Evolutionary conservation across 2,113 vertebrate species (phyloP).

Genomic region (Gallinago undulata): DNA sequence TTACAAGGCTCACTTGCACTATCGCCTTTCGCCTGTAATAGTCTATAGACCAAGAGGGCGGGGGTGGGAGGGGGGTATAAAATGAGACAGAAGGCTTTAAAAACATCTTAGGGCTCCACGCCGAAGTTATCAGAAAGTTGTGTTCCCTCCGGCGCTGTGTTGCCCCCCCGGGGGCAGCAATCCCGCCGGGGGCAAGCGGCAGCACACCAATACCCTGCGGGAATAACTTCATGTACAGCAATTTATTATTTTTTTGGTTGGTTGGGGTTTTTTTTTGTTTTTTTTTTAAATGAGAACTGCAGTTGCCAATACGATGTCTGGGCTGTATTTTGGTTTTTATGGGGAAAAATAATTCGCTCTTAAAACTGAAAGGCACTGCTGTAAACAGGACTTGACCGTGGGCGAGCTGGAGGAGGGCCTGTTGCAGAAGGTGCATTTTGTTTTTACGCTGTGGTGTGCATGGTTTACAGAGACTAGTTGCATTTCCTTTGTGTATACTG

Average conservation of each 20-base stretch:
- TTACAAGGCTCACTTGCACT: constrained; percentile 39
- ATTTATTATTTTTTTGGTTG: neutral
- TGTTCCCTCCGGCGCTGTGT: neutral
- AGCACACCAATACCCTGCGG: constrained; percentile 24
- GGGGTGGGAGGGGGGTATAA: neutral
- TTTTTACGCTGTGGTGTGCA: constrained; percentile 78
- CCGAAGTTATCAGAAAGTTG: neutral
- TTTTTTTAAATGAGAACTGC: constrained; percentile 27
- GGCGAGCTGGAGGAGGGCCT: constrained; percentile 1
- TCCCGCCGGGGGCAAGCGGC: neutral
- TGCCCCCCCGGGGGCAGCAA: neutral
- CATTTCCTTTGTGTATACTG: constrained; percentile 77
- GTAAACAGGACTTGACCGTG: constrained; percentile 30
- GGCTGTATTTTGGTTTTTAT: constrained; percentile 33
- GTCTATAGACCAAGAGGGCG: neutral
- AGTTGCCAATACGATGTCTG: constrained; percentile 59
- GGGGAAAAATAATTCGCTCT: constrained; percentile 15
- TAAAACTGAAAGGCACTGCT: constrained; percentile 48
- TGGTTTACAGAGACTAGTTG: constrained; percentile 75
- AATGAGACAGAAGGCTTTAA: neutral
- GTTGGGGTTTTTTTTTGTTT: neutral
- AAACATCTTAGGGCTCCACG: neutral
- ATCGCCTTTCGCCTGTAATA: constrained; percentile 39
- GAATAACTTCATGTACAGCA: constrained; percentile 60
- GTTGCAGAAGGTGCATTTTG: constrained; percentile 63